phyloP scores from a whole-genome alignment of 2,797 vertebrate species.

The Geotrypetes seraphini region DNA sequence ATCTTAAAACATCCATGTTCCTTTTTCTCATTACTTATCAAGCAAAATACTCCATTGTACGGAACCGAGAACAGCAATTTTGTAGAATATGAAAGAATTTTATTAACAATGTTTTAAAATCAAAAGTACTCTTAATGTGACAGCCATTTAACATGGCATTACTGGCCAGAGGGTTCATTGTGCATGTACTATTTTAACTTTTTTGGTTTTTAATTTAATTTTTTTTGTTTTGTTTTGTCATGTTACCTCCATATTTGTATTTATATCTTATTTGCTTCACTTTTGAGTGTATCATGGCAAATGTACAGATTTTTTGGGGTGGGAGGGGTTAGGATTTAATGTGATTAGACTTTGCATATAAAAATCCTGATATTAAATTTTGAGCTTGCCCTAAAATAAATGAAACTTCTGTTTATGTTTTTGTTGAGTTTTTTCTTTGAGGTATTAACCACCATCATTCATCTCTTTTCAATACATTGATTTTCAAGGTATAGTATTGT shows the following conservation, averaged over 20 bases:
- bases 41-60: slow-evolving; percentile 43
- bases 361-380: slow-evolving; percentile 47
- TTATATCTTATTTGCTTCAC: slow-evolving; percentile 79
- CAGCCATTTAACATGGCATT: slow-evolving; percentile 45
- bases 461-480: too few species aligned
- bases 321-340: slow-evolving; percentile 74
- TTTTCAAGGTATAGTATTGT: too few species aligned
- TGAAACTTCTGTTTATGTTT: slow-evolving; percentile 38
- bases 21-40: slow-evolving; percentile 48
- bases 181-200: slow-evolving; percentile 63
- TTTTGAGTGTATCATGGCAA: slow-evolving; percentile 74
- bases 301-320: slow-evolving; percentile 78
- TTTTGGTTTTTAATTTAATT: slow-evolving; percentile 31
- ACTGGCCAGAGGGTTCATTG: slow-evolving; percentile 61
- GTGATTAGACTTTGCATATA: slow-evolving; percentile 90
- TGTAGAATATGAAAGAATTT: slow-evolving; percentile 45
- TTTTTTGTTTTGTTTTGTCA: slow-evolving; percentile 60
- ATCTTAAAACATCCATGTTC: slow-evolving; percentile 37
- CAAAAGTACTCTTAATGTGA: slow-evolving; percentile 31
- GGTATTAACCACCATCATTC: too few species aligned
- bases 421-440: not conserved
- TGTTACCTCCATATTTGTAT: slow-evolving; percentile 84
- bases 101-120: slow-evolving; percentile 47
- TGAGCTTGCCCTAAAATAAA: slow-evolving; percentile 88
- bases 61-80: slow-evolving; percentile 40